Evolutionary conservation across 2,113 vertebrate species (phyloP), one percentile per base, ranked within the genome.

Genomic region (Dasyurus viverrinus): DNA sequence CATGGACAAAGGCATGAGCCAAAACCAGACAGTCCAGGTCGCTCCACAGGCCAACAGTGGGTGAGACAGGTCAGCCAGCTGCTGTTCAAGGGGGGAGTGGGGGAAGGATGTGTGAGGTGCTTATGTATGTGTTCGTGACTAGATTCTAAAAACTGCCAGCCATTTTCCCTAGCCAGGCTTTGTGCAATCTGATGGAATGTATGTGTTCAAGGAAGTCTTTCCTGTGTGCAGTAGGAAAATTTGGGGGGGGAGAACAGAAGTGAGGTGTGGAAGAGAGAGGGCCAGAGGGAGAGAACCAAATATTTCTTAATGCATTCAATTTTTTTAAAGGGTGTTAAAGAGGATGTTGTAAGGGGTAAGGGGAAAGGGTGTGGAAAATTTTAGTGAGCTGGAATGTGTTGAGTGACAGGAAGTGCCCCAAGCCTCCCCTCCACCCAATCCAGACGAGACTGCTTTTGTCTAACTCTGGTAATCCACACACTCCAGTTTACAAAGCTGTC

Each of bases 1-100:
- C 99, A 99, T 92, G 99, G 99, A 99, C 99, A 99, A 99, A 99
- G 99, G 99, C 99, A 96, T 97, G 98, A 98, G 98, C 98, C 98
- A 98, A 98, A 98, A 98, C 99, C 99, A 99, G 99, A 99, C 99
- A 98, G 99, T 98, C 98, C 99, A 98, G 99, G 99, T 99, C 98
- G 98, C 98, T 98, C 98, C 98, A 98, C 98, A 99, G 99, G 98
- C 98, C 98, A 98, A 97, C 97, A 98, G 95, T 95, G 98, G 98
- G 98, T 97, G 97, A 98, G 98, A 98, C 98, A 98, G 99, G 99
- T 99, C 99, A 99, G 98, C 99, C 99, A 99, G 99, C 99, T 99
- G 99, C 99, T 98, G 98, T 97, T 97, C 96, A 76, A 95, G 95
- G 95, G 94, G 97, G 92, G 76, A 53, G 93, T 54, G 91, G 93